Base-by-base conservation (phyloP, 2,113 vertebrate species). In the Anolis carolinensis region DNA sequence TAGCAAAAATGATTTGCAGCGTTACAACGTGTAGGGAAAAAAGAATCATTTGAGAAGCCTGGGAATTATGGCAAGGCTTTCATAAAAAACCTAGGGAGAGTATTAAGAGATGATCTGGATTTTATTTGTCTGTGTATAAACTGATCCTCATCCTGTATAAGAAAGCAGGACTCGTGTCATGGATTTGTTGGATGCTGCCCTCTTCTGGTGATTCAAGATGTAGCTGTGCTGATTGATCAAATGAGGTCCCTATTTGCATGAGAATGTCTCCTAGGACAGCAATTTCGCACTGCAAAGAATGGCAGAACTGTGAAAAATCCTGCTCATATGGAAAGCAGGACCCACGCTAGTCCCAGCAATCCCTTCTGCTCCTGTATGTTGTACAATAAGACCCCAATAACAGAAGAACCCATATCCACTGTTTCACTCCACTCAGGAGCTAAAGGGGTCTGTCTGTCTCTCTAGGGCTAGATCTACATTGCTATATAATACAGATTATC, bases 151-250 rank as follows among this genome's bases (percentile, higher is more conserved):
- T 79, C 48, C 27, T 44, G 27, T n/a, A 13, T 44, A 70, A 59
- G 34, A 39, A 30, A 65, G 7, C 9, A 32, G 2, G 21, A 8
- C 32, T 2, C 23, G 3, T 3, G 4, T 2, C 10, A 32, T 32
- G 52, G 84, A 30, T 80, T 73, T 72, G 77, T 72, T 62, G 90
- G 93, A 95, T 92, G 93, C 89, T 96, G 95, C 96, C 96, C 94
- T 95, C 95, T 95, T 71, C 92, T 95, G 96, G 93, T 81, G 82
- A 65, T 1, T 44, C 39, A 18, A 86, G 62, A 55, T 30, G 71
- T 32, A 7, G 7, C 68, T 55, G 39, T 44, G 39, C 5, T 44
- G 0, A 16, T n/a, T 67, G 4, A 48, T 23, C 59, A 30, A 74
- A 21, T 30, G 1, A 44, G 25, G 25, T 21, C 14, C 32, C 23